Conservation (phyloP, 2,113 vertebrate species). For the Anser brachyrhynchus region DNA sequence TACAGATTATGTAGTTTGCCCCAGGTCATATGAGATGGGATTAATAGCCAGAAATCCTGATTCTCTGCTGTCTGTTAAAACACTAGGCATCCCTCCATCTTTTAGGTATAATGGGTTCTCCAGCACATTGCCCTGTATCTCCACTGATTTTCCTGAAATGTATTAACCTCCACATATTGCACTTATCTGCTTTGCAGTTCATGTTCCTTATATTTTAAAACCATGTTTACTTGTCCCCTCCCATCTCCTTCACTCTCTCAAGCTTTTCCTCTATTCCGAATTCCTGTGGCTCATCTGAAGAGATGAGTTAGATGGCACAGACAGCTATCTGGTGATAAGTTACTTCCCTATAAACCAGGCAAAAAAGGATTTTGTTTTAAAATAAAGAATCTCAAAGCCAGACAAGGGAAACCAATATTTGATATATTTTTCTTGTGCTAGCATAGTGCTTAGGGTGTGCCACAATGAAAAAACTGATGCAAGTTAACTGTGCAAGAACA, state of each 20-base stretch:
- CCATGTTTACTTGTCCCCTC: background rate
- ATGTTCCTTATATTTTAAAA: background rate
- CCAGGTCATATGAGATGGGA: background rate
- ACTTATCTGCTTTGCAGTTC: background rate
- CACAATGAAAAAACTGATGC: background rate
- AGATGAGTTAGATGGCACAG: background rate
- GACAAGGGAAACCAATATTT: background rate
- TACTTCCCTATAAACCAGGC: background rate
- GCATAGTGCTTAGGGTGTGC: background rate
- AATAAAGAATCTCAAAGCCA: background rate
- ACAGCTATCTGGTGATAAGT: background rate
- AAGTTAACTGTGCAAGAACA: background rate
- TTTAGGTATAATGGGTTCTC: background rate
- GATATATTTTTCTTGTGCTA: background rate
- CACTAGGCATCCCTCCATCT: background rate
- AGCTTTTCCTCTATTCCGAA: background rate
- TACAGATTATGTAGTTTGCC: background rate
- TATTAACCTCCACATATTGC: background rate
- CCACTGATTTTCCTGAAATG: background rate
- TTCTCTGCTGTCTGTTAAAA: background rate
- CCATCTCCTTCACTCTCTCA: background rate
- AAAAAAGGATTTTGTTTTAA: background rate
- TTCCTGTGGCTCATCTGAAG: background rate
- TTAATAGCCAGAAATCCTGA: background rate
- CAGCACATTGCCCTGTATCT: background rate